Evolutionary conservation across 2,113 vertebrate species (phyloP).

Genomic region (Oceanites oceanicus): DNA sequence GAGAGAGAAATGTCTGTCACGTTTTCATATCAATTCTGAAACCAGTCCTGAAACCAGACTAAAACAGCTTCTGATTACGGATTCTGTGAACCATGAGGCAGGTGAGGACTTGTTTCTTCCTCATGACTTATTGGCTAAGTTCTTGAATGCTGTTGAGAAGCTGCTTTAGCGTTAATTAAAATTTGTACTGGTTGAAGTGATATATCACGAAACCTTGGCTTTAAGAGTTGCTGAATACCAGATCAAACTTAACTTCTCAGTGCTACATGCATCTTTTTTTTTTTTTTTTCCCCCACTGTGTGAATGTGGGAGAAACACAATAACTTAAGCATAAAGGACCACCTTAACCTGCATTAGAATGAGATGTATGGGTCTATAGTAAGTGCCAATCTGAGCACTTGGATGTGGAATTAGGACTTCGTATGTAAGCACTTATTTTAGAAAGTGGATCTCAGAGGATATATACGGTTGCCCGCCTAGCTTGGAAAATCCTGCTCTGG

Average conservation of each 20-base stretch:
- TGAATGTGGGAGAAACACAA: background rate
- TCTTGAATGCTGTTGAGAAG: background rate
- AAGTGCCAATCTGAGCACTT: slow-evolving; percentile 15
- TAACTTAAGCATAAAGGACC: background rate
- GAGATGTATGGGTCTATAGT: background rate
- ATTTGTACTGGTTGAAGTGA: background rate
- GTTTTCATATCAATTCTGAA: background rate
- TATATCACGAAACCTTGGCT: background rate
- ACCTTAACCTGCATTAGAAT: slow-evolving; percentile 27
- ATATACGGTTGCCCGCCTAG: slow-evolving; percentile 23
- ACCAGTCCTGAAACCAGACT: background rate
- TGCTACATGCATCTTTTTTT: background rate
- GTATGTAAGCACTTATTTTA: background rate
- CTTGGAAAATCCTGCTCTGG: slow-evolving; percentile 26
- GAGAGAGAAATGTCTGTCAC: background rate
- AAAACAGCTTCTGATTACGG: background rate
- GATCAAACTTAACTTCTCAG: background rate
- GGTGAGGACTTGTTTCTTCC: background rate
- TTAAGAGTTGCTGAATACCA: background rate
- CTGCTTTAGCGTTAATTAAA: background rate
- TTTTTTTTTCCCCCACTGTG: background rate
- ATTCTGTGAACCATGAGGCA: background rate
- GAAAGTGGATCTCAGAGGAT: slow-evolving; percentile 33
- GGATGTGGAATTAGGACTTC: slow-evolving; percentile 20
- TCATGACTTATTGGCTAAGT: background rate